phyloP scores from a whole-genome alignment of 2,888 invertebrate species.

The Andrena minutula region DNA sequence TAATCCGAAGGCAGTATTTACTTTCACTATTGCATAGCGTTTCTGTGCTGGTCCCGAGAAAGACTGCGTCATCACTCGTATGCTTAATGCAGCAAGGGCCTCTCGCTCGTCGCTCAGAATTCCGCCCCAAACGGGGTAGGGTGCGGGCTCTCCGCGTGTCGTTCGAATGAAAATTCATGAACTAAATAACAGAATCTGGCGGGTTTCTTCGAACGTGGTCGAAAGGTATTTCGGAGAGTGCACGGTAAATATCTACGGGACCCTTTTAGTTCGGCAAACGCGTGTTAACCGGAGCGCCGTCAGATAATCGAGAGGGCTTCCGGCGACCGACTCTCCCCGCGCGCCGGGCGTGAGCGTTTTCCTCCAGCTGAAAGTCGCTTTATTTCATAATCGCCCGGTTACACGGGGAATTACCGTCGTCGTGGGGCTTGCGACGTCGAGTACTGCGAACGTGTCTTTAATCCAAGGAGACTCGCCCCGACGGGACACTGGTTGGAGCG shows the following conservation, averaged over 20 bases:
- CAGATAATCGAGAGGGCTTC: slow-evolving; percentile 53
- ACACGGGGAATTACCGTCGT: slow-evolving; percentile 70
- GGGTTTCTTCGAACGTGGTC: slow-evolving; percentile 52
- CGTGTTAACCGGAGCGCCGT: slow-evolving; percentile 48
- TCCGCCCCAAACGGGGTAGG: slow-evolving; percentile 14
- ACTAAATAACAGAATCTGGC: slow-evolving; percentile 24
- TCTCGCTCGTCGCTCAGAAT: not conserved
- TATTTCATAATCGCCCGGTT: slow-evolving; percentile 70
- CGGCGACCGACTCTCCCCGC: not conserved
- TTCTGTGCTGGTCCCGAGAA: too few relatives aligned
- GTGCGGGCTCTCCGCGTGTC: slow-evolving; percentile 28
- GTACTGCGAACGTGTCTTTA: slow-evolving; percentile 68
- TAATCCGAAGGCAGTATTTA: too few relatives aligned
- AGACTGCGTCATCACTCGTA: too few relatives aligned
- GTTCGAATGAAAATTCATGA: slow-evolving; percentile 63
- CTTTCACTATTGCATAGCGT: too few relatives aligned
- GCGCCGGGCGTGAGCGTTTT: slow-evolving; percentile 26
- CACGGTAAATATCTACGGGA: slow-evolving; percentile 58
- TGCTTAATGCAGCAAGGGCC: too few relatives aligned
- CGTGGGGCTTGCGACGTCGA: slow-evolving; percentile 63
- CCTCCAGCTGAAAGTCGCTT: slow-evolving; percentile 63
- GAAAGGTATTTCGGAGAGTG: slow-evolving; percentile 59
- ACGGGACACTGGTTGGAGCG: slow-evolving; percentile 6
- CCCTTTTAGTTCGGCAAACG: slow-evolving; percentile 62
- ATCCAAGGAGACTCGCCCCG: slow-evolving; percentile 60